These are phyloP conservation scores for Spheniscus humboldti DNA, from an alignment of 2,797 vertebrate species.

Conservation along the genomic window DNA sequence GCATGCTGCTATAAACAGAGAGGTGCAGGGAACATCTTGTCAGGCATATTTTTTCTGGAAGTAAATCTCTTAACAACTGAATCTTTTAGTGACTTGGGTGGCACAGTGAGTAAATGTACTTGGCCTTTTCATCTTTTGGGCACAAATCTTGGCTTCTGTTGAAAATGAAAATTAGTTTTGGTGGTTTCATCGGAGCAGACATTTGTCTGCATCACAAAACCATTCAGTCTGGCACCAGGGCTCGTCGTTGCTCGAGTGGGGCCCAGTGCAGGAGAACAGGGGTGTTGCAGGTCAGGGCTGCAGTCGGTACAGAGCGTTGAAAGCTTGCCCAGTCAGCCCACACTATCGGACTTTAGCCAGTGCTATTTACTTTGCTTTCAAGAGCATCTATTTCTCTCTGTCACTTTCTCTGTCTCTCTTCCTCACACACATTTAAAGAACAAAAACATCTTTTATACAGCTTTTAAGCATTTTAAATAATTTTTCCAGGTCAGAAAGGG, in stretches of 20 bases:
- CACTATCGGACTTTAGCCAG: slow-evolving; percentile 57
- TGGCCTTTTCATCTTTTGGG: slow-evolving; percentile 19
- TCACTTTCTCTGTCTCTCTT: slow-evolving; percentile 10
- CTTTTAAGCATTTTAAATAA: slow-evolving; percentile 38
- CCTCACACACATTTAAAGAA: slow-evolving; percentile 50
- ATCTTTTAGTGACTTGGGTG: background rate
- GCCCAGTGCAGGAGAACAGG: slow-evolving; percentile 56
- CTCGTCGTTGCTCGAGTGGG: slow-evolving; percentile 44
- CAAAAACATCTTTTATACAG: slow-evolving; percentile 52
- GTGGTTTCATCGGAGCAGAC: slow-evolving; percentile 46
- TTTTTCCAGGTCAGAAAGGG: slow-evolving; percentile 49
- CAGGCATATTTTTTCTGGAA: background rate
- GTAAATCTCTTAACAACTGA: background rate
- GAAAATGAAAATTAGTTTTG: slow-evolving; percentile 26
- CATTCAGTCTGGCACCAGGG: slow-evolving; percentile 43
- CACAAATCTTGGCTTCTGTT: slow-evolving; percentile 7
- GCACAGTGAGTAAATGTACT: background rate
- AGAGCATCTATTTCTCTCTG: slow-evolving; percentile 60
- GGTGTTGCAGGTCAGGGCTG: slow-evolving; percentile 64
- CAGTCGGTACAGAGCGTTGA: slow-evolving; percentile 53
- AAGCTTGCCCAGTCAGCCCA: slow-evolving; percentile 59
- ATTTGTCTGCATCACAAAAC: slow-evolving; percentile 49
- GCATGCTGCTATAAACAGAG: background rate
- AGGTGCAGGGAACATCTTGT: background rate
- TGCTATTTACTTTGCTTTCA: slow-evolving; percentile 64